Base-by-base conservation (phyloP, 1,140 invertebrate genomes). In the Onthophagus taurus region DNA sequence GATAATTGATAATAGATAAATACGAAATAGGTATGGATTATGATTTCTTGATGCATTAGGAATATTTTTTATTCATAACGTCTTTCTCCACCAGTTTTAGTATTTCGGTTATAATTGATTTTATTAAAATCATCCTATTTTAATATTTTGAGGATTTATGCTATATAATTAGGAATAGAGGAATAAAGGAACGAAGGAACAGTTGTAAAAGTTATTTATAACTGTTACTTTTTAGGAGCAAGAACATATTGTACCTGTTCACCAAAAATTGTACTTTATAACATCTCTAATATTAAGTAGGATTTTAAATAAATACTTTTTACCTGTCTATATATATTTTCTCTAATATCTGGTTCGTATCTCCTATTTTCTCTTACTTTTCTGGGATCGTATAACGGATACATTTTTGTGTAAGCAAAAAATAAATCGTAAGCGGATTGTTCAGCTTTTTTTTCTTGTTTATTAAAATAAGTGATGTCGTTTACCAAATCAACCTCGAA, bases 261-360 rank as follows among this genome's bases (percentile, higher is more conserved):
- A n/a, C 6, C n/a, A 26, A 26, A 26, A 26, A 26, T 26, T 7
- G 24, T 6, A n/a, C 24, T 7, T 7, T 7, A 7, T 7, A 7
- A 26, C n/a, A 26, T 6, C n/a, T n/a, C 6, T 26, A 7, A 7
- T 26, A 6, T 26, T 26, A 6, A 26, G n/a, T 26, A 6, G n/a
- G n/a, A n/a, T 7, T 4, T 16, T 3, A 19, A 20, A 18, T 2
- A 42, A 19, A 12, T n/a, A 19, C 31, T 39, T 6, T 37, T 49
- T 48, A 62, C 59, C 51, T 63, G 61, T 45, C 57, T 31, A 46
- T 56, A 55, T 31, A 60, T 62, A 34, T 57, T 59, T 20, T 60
- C 51, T 21, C 53, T 38, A 13, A 56, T 53, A 29, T 55, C 57
- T 13, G 45, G 54, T 16, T 53, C 35, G 41, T 55, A 60, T 31